Evolutionary conservation across 2,888 invertebrate genomes (phyloP).

Genomic region (Papilio elwesi): DNA sequence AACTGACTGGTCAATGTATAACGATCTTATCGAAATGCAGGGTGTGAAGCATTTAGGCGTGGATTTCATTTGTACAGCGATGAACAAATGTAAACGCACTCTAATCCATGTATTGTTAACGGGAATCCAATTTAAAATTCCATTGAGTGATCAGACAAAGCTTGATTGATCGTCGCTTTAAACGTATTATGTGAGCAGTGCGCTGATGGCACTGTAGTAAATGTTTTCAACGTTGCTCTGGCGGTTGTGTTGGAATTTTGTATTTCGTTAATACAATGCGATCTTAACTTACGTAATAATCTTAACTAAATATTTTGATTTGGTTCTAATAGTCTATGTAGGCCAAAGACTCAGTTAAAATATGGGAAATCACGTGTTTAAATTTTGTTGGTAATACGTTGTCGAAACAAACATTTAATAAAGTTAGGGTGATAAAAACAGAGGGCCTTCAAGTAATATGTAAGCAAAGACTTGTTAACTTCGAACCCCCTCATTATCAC

Average conservation of each 20-base stretch:
- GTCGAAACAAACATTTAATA: too few relatives aligned
- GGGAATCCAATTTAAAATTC: conserved; percentile 82
- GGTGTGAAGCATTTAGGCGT: conserved; percentile 37
- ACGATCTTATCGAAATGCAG: conserved; percentile 32
- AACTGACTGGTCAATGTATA: conserved; percentile 47
- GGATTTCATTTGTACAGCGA: conserved; percentile 53
- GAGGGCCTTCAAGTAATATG: too few relatives aligned
- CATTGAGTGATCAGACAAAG: conserved; percentile 73
- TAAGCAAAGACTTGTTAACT: too few relatives aligned
- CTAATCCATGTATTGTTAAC: conserved; percentile 81
- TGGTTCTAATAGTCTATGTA: too few relatives aligned
- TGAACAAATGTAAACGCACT: conserved; percentile 67
- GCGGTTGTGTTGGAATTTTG: conserved; percentile 17
- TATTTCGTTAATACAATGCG: background rate
- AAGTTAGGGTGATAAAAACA: too few relatives aligned
- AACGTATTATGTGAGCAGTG: conserved; percentile 56
- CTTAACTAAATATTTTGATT: too few relatives aligned
- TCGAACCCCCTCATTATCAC: too few relatives aligned
- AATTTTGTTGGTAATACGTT: too few relatives aligned
- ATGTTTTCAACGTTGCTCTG: conserved; percentile 24
- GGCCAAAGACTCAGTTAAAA: too few relatives aligned
- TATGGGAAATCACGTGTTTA: too few relatives aligned
- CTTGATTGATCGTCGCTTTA: conserved; percentile 78
- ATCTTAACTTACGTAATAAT: background rate
- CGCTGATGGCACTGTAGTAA: conserved; percentile 28